A percentile compares a stretch with the other conserved stretches of the same genome.
phyloP scores from a whole-genome alignment of 35 echinoderm and acorn worm genomes.

The Acanthaster planci region DNA sequence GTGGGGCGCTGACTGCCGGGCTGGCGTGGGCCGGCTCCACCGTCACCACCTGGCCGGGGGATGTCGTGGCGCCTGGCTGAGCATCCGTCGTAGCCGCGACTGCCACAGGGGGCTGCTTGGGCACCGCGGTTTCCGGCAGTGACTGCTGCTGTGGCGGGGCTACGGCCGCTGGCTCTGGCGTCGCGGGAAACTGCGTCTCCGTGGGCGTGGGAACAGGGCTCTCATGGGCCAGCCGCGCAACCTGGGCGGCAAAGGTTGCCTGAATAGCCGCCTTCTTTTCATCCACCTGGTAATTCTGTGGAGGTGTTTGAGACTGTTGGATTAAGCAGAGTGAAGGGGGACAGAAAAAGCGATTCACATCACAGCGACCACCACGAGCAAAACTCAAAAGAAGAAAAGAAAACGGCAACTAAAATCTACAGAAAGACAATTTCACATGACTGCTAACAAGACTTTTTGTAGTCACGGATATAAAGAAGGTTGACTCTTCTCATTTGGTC shows the following conservation, averaged over 20 bases:
- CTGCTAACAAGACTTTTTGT: too few relatives aligned
- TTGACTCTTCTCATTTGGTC: too few relatives aligned
- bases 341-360: slow-evolving; percentile 8
- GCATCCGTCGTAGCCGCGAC: background rate
- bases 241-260: slow-evolving; percentile 58
- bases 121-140: background rate
- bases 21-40: too few relatives aligned
- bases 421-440: too few relatives aligned
- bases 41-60: too few relatives aligned
- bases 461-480: too few relatives aligned
- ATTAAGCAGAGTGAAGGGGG: slow-evolving; percentile 27
- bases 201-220: background rate
- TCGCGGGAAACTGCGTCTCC: background rate
- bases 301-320: slow-evolving; percentile 43
- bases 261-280: slow-evolving; percentile 45
- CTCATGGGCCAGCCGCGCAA: slow-evolving; percentile 50
- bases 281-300: slow-evolving; percentile 17
- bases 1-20: background rate
- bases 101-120: background rate
- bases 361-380: slow-evolving; percentile 14
- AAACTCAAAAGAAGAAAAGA: background rate
- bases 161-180: background rate
- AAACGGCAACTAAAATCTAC: background rate
- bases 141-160: background rate
- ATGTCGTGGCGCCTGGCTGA: slow-evolving; percentile 29